Percentiles rank a stretch among this genome's conserved stretches.
These are phyloP conservation scores for Acanthoscelides obtectus DNA, from an alignment of 2,888 invertebrate genomes.

Conservation along the genomic window DNA sequence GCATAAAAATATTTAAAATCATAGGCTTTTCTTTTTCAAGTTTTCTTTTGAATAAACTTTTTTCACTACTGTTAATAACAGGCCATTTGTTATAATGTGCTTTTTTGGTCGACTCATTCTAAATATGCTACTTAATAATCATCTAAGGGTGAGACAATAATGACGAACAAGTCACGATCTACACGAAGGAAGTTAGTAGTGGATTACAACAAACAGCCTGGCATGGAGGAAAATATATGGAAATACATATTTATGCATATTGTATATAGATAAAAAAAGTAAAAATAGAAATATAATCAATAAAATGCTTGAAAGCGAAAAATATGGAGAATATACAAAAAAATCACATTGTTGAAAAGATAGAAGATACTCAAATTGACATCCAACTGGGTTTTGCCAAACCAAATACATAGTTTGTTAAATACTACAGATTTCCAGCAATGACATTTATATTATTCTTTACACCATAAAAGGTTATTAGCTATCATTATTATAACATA, in stretches of 20 bases:
- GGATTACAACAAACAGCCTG: not conserved
- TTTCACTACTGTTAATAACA: not conserved
- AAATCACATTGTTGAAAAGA: constrained; percentile 5
- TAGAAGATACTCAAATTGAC: constrained; percentile 8
- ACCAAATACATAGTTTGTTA: not conserved
- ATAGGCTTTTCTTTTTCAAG: constrained; percentile 18
- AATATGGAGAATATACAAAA: constrained; percentile 3
- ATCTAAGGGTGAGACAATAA: not conserved
- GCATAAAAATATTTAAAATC: constrained; percentile 25
- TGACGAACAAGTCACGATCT: not conserved
- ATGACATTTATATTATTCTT: too few species aligned
- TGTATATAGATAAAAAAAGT: constrained; percentile 2
- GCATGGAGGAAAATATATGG: not conserved
- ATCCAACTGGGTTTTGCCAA: not conserved
- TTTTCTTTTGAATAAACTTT: constrained; percentile 4
- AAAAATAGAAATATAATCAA: constrained; percentile 1
- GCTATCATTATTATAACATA: too few species aligned
- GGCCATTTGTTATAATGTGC: not conserved
- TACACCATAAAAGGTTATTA: too few species aligned
- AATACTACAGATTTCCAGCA: not conserved
- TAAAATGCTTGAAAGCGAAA: not conserved
- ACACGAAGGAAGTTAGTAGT: not conserved
- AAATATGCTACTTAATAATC: not conserved
- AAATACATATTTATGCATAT: not conserved
- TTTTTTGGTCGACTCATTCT: not conserved